Evolutionary conservation across 2,113 vertebrate genomes (phyloP).

Genomic region (Pluvianellus socialis): DNA sequence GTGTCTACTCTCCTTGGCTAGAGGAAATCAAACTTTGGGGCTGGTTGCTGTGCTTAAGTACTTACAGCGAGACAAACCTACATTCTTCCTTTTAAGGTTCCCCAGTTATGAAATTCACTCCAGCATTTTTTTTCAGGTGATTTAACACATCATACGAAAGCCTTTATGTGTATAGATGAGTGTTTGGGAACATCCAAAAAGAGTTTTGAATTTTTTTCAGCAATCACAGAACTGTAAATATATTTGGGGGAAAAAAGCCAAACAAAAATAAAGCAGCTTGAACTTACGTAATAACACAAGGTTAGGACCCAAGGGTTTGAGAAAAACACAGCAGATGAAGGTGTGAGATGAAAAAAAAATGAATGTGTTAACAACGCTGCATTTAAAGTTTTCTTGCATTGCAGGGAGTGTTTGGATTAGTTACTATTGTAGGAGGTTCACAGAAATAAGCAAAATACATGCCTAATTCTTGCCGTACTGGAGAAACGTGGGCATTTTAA

Average conservation of each 20-base stretch:
- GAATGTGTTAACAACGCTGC: neutral
- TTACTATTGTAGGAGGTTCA: neutral
- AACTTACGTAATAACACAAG: neutral
- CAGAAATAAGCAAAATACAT: neutral
- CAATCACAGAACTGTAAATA: neutral
- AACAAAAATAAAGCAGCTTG: neutral
- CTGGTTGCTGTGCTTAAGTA: neutral
- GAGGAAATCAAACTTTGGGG: neutral
- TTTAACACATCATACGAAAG: neutral
- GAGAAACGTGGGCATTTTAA: neutral
- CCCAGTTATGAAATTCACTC: neutral
- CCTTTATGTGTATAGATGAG: no score
- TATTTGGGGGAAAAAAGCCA: neutral
- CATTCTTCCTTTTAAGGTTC: neutral
- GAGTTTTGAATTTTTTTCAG: neutral
- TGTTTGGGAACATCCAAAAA: neutral
- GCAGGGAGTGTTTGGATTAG: neutral
- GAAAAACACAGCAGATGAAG: neutral
- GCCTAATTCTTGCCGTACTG: neutral
- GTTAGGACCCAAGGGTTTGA: neutral
- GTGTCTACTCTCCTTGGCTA: neutral
- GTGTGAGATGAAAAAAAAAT: neutral
- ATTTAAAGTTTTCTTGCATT: neutral
- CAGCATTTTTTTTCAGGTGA: neutral
- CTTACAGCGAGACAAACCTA: neutral